A percentile compares a stretch with the other conserved stretches of the same genome.
Conservation (phyloP, 2,888 invertebrate species). For the Nomada flava region DNA sequence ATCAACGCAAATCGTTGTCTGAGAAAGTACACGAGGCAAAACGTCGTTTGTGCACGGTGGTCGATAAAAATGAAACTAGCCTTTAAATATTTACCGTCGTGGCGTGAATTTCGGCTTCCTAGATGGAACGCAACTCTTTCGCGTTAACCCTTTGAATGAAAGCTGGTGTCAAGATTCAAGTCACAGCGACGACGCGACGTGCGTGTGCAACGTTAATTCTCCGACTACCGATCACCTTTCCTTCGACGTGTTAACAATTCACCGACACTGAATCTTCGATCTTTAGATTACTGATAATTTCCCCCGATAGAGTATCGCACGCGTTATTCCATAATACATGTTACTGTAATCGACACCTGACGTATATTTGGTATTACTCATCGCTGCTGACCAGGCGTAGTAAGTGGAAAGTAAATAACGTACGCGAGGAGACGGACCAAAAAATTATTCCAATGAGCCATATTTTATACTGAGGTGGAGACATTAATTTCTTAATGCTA, state of each 20-base stretch:
- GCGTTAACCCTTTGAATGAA: slow-evolving; percentile 7
- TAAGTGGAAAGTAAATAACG: no score
- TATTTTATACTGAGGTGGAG: no score
- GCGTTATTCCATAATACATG: background rate
- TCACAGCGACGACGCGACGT: slow-evolving; percentile 25
- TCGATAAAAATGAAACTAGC: slow-evolving; percentile 43
- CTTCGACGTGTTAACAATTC: background rate
- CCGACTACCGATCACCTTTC: slow-evolving; percentile 6
- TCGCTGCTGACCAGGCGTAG: background rate
- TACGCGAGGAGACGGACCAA: no score
- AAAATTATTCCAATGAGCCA: no score
- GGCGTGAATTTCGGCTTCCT: background rate
- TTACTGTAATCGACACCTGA: background rate
- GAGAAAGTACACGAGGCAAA: background rate
- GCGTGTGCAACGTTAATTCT: slow-evolving; percentile 33
- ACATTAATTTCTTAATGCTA: no score
- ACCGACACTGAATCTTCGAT: slow-evolving; percentile 12
- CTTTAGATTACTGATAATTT: slow-evolving; percentile 25
- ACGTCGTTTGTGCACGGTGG: slow-evolving; percentile 1
- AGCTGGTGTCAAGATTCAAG: slow-evolving; percentile 28
- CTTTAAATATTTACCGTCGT: slow-evolving; percentile 32
- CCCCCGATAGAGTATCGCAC: background rate
- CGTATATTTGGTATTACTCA: background rate
- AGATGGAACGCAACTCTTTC: slow-evolving; percentile 5
- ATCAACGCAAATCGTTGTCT: slow-evolving; percentile 40